Evolutionary conservation across 2,888 invertebrate species (phyloP), one percentile per base, ranked within the genome.

Genomic region (Lasioglossum zephyrum): DNA sequence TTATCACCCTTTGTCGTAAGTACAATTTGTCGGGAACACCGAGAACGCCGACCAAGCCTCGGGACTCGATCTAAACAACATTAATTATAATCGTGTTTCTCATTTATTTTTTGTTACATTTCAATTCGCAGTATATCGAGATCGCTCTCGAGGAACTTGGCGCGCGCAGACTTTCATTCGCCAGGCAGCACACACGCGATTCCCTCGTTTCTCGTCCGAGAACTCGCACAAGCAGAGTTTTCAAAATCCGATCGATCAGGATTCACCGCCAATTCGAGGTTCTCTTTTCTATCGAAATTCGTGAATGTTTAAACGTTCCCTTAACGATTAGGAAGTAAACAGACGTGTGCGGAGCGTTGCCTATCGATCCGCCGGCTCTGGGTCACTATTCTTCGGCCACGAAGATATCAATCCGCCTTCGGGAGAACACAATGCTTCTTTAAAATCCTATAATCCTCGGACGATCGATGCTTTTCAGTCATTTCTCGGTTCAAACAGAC

Each of bases 1-100:
- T 87, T 90, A 91, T 91, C 90, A 90, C 91, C 87, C 87, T 87
- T 89, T 86, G 77, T 90, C 75, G n/a, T 89, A 92, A 89, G 89
- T 91, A 91, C 88, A 89, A 75, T 77, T 91, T 86, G 53, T 90
- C 85, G 72, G 85, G 77, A 86, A 85, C 79, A 82, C 74, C 83
- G 82, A 83, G 84, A 84, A 88, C 77, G 85, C 78, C 75, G 72
- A 77, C 81, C 81, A 84, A 85, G 83, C 69, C 75, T 76, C 78
- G 73, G 69, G 76, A 63, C 60, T 81, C 75, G 78, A 89, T 82
- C 77, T 66, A 49, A 69, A 47, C 49, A 66, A 72, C 60, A 69
- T 63, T 47, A 69, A 81, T 39, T 39, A 36, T 80, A 69, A 18
- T 73, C 60, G 69, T 36, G 11, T 63, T n/a, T 26, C 36, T 36